These are phyloP conservation scores for Nyctibius bracteatus DNA, from an alignment of 2,113 vertebrate genomes.

Conservation along the genomic window DNA sequence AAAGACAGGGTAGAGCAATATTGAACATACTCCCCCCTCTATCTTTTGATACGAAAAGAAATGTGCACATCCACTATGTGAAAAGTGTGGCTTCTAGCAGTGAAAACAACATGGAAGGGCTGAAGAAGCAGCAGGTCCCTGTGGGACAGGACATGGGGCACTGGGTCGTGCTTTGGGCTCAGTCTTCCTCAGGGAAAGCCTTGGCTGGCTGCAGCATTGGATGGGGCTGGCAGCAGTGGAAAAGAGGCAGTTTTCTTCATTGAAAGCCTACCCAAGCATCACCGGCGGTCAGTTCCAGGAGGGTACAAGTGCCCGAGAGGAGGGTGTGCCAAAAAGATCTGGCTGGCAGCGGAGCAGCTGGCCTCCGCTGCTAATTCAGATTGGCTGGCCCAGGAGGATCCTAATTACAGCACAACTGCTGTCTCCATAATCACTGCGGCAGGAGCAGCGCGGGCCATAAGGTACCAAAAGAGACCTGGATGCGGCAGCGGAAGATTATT, in stretches of 20 bases:
- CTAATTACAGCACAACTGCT: constrained; percentile 70
- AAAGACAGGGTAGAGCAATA: neutral
- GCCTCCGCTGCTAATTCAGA: constrained; percentile 53
- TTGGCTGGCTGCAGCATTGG: neutral
- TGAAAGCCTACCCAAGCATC: neutral
- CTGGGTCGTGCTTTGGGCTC: neutral
- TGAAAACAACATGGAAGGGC: neutral
- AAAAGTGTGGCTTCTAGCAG: neutral
- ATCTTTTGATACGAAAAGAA: neutral
- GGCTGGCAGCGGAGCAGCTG: constrained; percentile 65
- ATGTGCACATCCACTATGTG: neutral
- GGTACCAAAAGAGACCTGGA: constrained; percentile 41
- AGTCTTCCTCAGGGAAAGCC: neutral
- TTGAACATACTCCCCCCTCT: neutral
- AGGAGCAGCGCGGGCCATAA: constrained; percentile 53
- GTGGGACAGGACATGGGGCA: neutral
- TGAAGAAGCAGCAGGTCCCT: neutral
- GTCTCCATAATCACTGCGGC: constrained; percentile 62
- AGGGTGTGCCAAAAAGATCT: constrained; percentile 60
- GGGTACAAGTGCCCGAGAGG: constrained; percentile 1
- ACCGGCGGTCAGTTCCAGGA: neutral
- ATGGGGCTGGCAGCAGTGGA: neutral
- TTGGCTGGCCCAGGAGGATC: constrained; percentile 68
- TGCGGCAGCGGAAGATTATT: constrained; percentile 15
- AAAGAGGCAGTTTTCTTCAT: neutral